A percentile compares a stretch with the other conserved stretches of the same genome.
Evolutionary conservation across 2,797 vertebrate genomes (phyloP).

Genomic region (Phalloptychus januarius): DNA sequence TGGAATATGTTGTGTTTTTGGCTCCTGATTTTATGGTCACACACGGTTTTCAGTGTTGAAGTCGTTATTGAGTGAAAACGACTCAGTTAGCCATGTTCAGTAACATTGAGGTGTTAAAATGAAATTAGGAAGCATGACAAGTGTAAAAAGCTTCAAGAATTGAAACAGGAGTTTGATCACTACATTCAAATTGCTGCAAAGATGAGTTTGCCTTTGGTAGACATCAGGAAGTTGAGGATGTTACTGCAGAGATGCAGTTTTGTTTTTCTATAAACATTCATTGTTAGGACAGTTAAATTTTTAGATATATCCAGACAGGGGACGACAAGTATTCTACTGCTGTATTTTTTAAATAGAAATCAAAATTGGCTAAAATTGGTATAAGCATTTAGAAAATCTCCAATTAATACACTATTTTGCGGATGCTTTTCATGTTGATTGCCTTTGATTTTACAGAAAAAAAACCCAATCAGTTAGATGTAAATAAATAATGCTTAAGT

Average conservation of each 20-base stretch:
- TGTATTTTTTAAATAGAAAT: not conserved
- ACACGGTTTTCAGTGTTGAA: not conserved
- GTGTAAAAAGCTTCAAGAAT: not conserved
- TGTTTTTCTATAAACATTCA: not conserved
- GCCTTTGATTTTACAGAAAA: not conserved
- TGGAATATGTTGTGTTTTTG: not conserved
- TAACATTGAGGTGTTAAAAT: not conserved
- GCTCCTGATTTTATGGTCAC: not conserved
- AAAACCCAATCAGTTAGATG: not conserved
- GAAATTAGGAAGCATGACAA: not conserved
- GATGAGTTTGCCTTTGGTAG: not conserved
- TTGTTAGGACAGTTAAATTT: not conserved
- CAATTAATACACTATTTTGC: not conserved
- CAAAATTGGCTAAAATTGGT: not conserved
- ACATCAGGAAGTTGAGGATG: not conserved
- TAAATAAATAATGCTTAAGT: constrained; percentile 1
- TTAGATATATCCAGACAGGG: not conserved
- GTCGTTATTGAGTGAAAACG: not conserved
- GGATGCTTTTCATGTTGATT: not conserved
- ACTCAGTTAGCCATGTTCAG: not conserved
- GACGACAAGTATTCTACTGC: not conserved
- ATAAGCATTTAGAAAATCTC: not conserved
- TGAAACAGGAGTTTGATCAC: not conserved
- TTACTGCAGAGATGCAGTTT: not conserved
- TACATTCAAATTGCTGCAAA: not conserved